Conservation (phyloP, 1,140 invertebrate genomes). For the Drosophila bocki region DNA sequence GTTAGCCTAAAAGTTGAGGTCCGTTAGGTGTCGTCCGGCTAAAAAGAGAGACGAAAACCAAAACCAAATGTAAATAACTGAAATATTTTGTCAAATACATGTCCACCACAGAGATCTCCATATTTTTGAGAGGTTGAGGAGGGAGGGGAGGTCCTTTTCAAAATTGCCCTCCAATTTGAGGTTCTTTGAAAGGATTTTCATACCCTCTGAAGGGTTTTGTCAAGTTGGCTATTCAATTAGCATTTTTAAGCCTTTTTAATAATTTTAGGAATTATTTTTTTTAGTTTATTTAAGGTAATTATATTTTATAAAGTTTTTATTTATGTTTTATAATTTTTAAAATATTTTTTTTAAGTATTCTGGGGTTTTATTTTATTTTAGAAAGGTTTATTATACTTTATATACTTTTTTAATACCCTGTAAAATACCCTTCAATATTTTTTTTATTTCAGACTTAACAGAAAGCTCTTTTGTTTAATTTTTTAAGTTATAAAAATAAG, state of each 20-base stretch:
- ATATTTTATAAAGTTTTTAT: not conserved
- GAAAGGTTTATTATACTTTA: too few relatives aligned
- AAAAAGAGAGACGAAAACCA: slow-evolving; percentile 18
- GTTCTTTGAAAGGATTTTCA: not conserved
- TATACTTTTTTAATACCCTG: too few relatives aligned
- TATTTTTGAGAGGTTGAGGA: not conserved
- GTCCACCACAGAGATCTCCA: slow-evolving; percentile 4
- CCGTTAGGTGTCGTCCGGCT: slow-evolving; percentile 40
- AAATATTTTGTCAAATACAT: slow-evolving; percentile 78
- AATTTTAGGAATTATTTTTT: not conserved
- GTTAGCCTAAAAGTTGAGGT: slow-evolving; percentile 75
- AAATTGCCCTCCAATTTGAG: slow-evolving; percentile 27
- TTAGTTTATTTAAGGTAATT: not conserved
- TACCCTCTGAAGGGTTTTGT: not conserved
- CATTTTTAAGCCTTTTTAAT: not conserved
- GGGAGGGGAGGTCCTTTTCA: not conserved
- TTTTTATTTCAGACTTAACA: too few relatives aligned
- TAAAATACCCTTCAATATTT: too few relatives aligned
- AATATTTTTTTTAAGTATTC: not conserved
- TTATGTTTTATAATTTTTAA: not conserved
- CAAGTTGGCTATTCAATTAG: not conserved
- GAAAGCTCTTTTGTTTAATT: too few relatives aligned
- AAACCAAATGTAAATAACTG: slow-evolving; percentile 64
- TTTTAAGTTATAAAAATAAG: too few relatives aligned
- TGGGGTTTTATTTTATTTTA: too few relatives aligned